Base-by-base conservation (phyloP, 64 coral and sea anemone genomes). In the Cladopsammia gracilis region DNA sequence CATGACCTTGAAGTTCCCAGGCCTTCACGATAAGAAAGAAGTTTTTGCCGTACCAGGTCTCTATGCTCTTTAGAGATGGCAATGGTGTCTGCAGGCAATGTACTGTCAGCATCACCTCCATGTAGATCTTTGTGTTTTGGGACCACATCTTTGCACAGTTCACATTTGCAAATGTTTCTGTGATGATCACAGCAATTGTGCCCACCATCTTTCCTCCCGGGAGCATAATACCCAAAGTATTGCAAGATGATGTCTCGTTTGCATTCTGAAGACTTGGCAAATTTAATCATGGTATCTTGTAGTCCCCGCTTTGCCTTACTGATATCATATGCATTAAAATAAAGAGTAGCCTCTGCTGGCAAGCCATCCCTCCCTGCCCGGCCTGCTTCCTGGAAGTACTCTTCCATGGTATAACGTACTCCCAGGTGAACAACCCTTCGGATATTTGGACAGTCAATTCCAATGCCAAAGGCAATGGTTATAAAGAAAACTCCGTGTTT, bases 171-270 rank as follows among this genome's bases (percentile, higher is more conserved):
- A 43, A 62, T 62, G 60, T 26, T 70, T 67, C 45, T 14, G 19
- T 95, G 94, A 20, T 79, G 62, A 15, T 91, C 94, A 81, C 94
- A 95, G 56, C 93, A 90, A 20, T 62, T 20, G 58, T 95, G 94
- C 3, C 16, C 62, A 62, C 59, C 48, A 23, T 58, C 88, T n/a
- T 48, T 47, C 64, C 60, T 75, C 25, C 78, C 18, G 5, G 75
- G 82, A 15, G 86, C 80, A 43, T 70, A 10, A 78, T 78, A 70
- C 7, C 94, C 88, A 83, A 95, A 95, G 48, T 95, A 74, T 3
- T 67, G 58, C 4, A 95, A 64, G 19, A 95, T 95, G 3, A 91
- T 87, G 59, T 95, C 48, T 7, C 88, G 68, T 78, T 79, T 90
- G 59, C 88, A 95, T 56, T 79, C 57, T 16, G 52, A 6, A 15